A percentile compares a stretch with the other conserved stretches of the same genome.
Evolutionary conservation across 2,113 vertebrate genomes (phyloP).

Genomic region (Gadus macrocephalus): DNA sequence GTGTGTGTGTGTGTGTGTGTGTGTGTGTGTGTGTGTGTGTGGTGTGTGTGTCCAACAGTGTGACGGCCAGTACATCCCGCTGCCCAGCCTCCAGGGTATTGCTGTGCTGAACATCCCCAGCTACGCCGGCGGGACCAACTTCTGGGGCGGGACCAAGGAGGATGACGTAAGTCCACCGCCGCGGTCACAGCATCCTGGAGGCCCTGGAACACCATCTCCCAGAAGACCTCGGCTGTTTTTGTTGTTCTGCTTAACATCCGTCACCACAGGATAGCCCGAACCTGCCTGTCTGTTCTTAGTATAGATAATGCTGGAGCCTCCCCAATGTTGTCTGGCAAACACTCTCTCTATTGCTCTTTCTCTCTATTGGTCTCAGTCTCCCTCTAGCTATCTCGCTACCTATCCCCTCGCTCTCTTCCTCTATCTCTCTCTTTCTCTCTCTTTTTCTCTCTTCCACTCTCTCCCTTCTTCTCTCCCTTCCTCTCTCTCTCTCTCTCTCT

Average conservation of each 20-base stretch:
- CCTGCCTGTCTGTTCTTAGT: too few relatives aligned
- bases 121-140: constrained; percentile 96
- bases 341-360: too few relatives aligned
- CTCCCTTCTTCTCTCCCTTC: too few relatives aligned
- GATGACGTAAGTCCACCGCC: constrained; percentile 85
- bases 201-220: too few relatives aligned
- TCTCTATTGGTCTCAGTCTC: too few relatives aligned
- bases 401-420: background rate
- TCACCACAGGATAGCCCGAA: background rate
- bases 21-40: constrained; percentile 5
- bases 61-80: constrained; percentile 96
- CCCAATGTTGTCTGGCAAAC: too few relatives aligned
- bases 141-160: constrained; percentile 98
- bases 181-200: background rate
- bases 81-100: constrained; percentile 97
- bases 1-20: constrained; percentile 1
- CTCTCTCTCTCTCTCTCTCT: too few relatives aligned
- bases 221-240: too few relatives aligned
- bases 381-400: too few relatives aligned
- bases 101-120: constrained; percentile 96
- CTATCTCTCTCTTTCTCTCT: too few relatives aligned
- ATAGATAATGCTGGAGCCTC: too few relatives aligned
- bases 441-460: too few relatives aligned
- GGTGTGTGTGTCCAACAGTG: constrained; percentile 75
- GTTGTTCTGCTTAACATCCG: background rate